These are phyloP conservation scores for Empidonax traillii DNA, from an alignment of 2,113 vertebrate genomes.

Conservation along the genomic window DNA sequence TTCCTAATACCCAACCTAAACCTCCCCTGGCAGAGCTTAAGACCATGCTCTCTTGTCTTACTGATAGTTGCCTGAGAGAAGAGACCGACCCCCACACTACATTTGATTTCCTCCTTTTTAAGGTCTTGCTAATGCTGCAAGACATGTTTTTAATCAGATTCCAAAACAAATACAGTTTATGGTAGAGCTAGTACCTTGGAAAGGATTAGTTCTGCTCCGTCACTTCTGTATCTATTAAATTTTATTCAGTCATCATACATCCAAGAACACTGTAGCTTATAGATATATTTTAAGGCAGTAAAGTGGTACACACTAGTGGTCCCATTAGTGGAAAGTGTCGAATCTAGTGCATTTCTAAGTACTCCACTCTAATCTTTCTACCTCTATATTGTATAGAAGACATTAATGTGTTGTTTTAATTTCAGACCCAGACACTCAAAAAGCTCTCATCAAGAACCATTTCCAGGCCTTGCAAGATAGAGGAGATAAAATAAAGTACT, in stretches of 20 bases:
- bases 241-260: neutral
- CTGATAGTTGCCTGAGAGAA: too few species aligned
- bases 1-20: too few species aligned
- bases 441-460: constrained; percentile 47
- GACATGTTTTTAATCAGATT: constrained; percentile 44
- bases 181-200: neutral
- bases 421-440: constrained; percentile 39
- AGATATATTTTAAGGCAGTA: neutral
- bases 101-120: neutral
- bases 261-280: neutral
- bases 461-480: neutral
- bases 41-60: too few species aligned
- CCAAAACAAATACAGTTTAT: constrained; percentile 17
- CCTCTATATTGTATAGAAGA: neutral
- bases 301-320: constrained; percentile 16
- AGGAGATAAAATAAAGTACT: constrained; percentile 56
- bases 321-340: constrained; percentile 18
- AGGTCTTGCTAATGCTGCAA: constrained; percentile 23
- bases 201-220: constrained; percentile 45
- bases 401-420: constrained; percentile 50
- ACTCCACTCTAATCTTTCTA: neutral
- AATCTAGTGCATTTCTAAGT: constrained; percentile 22
- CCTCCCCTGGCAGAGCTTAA: too few species aligned
- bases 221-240: neutral
- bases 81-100: neutral